phyloP scores from a whole-genome alignment of 1,140 invertebrate species.

The Sycobia sp. region DNA sequence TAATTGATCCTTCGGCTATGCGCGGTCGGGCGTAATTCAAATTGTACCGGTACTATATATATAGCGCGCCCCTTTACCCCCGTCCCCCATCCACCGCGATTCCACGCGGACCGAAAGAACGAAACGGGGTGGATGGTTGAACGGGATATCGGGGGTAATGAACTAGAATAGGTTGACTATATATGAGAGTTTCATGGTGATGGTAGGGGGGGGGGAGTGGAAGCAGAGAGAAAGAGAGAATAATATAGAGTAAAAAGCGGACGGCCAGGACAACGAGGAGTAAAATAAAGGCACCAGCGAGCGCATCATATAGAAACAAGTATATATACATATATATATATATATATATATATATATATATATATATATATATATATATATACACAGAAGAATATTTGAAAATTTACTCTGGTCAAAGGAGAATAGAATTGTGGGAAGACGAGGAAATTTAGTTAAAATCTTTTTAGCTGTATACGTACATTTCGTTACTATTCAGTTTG shows the following conservation, averaged over 20 bases:
- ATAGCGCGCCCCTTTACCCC: not conserved
- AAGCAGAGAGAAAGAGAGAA: not conserved
- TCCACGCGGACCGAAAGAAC: too few relatives aligned
- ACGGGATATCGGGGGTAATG: constrained; percentile 27
- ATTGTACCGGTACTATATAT: constrained; percentile 38
- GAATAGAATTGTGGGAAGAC: not conserved
- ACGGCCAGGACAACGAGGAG: too few relatives aligned
- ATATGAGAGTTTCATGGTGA: not conserved
- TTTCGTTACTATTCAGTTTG: too few relatives aligned
- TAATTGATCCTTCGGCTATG: constrained; percentile 59
- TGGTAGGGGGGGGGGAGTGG: not conserved
- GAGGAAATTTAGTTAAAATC: constrained; percentile 2
- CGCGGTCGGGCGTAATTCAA: constrained; percentile 55
- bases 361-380: too few relatives aligned
- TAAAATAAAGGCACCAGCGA: too few relatives aligned
- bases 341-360: too few relatives aligned
- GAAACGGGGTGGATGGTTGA: too few relatives aligned
- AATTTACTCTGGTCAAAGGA: not conserved
- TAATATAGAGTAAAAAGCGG: not conserved
- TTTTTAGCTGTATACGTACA: too few relatives aligned
- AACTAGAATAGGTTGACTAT: constrained; percentile 17
- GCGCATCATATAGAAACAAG: too few relatives aligned
- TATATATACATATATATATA: too few relatives aligned
- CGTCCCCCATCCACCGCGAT: too few relatives aligned
- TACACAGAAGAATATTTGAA: not conserved